phyloP scores from a whole-genome alignment of 2,113 vertebrate species.

The Seriola quinqueradiata region DNA sequence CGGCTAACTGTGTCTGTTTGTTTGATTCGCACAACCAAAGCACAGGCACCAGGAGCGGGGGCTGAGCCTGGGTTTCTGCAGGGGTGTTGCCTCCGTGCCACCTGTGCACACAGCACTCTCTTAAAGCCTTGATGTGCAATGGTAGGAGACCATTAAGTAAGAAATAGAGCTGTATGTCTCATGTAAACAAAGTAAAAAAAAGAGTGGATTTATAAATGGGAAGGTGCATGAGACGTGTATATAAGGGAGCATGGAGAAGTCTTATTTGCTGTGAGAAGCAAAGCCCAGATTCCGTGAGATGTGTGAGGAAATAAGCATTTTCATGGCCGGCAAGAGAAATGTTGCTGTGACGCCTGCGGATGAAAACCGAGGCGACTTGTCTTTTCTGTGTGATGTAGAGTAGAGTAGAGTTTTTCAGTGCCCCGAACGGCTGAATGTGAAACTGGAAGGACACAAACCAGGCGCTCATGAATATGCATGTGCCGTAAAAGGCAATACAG shows the following conservation, averaged over 20 bases:
- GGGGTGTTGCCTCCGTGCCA: neutral
- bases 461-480: constrained; percentile 69
- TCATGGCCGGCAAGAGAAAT: constrained; percentile 44
- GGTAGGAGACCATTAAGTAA: constrained; percentile 8
- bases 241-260: constrained; percentile 36
- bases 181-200: constrained; percentile 6
- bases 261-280: constrained; percentile 16
- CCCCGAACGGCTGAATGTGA: constrained; percentile 38
- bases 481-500: constrained; percentile 48
- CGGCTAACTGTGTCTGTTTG: constrained; percentile 1
- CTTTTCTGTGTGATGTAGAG: constrained; percentile 48
- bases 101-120: constrained; percentile 4
- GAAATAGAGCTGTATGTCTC: constrained; percentile 12
- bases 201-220: constrained; percentile 18
- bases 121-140: constrained; percentile 17
- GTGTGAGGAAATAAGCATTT: constrained; percentile 49
- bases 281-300: constrained; percentile 32
- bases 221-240: neutral
- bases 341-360: constrained; percentile 37
- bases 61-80: constrained; percentile 4
- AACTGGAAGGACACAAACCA: constrained; percentile 62
- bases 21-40: neutral
- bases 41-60: neutral
- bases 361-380: constrained; percentile 51
- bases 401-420: constrained; percentile 30